Evolutionary conservation across 2,113 vertebrate genomes (phyloP).

Genomic region (Hepsetus odoe): DNA sequence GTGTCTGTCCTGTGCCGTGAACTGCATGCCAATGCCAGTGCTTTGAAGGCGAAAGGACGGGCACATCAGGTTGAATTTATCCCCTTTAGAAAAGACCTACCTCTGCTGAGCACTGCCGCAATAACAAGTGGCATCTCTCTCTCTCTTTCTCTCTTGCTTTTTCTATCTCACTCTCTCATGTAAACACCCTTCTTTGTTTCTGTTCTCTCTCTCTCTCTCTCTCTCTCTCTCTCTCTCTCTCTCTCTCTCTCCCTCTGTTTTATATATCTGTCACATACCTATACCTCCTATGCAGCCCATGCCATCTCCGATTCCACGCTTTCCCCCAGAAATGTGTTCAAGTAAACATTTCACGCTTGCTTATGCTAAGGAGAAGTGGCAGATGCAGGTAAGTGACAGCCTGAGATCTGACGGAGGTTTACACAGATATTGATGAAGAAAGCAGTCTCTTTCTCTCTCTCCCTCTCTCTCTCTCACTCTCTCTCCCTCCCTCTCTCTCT

Average conservation of each 20-base stretch:
- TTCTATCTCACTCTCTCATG: constrained; percentile 43
- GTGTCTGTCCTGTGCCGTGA: constrained; percentile 75
- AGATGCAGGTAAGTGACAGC: constrained; percentile 75
- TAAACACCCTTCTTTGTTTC: background rate
- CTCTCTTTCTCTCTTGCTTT: constrained; percentile 38
- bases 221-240: constrained; percentile 42
- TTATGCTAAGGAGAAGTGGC: constrained; percentile 77
- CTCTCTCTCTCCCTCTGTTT: constrained; percentile 65
- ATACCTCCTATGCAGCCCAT: constrained; percentile 67
- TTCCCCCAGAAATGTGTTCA: constrained; percentile 71
- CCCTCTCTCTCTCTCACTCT: constrained; percentile 36
- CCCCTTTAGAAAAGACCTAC: constrained; percentile 65
- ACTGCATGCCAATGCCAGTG: constrained; percentile 72
- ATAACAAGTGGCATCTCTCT: constrained; percentile 66
- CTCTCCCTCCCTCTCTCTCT: constrained; percentile 43
- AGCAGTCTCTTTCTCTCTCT: constrained; percentile 37
- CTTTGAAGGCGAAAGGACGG: constrained; percentile 73
- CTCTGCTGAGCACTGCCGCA: constrained; percentile 61
- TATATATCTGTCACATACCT: constrained; percentile 74
- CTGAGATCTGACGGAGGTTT: constrained; percentile 69
- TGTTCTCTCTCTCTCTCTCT: constrained; percentile 33
- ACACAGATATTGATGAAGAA: constrained; percentile 61
- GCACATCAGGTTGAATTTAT: constrained; percentile 71
- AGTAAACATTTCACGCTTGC: constrained; percentile 78
- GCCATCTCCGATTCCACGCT: constrained; percentile 74